Evolutionary conservation across 2,113 vertebrate species (phyloP).

Genomic region (Leptobrachium leishanense): DNA sequence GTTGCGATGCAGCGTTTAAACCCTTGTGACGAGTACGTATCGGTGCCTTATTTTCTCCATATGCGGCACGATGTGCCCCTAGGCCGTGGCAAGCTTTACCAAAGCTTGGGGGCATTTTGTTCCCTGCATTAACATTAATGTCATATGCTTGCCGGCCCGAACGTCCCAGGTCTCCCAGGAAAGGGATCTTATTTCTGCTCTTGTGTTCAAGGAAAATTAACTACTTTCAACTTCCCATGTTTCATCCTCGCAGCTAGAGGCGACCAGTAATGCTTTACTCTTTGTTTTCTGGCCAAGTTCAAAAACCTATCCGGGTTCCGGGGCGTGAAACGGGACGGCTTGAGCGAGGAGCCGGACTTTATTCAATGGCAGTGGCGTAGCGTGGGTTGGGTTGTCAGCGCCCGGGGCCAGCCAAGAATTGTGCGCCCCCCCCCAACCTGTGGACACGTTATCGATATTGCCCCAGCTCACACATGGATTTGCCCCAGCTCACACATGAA

Average conservation of each 20-base stretch:
- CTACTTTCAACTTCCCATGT: not conserved
- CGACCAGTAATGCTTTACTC: not conserved
- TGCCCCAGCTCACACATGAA: too few relatives aligned
- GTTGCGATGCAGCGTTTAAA: not conserved
- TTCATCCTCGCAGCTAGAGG: slow-evolving; percentile 14
- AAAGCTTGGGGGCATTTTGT: slow-evolving; percentile 16
- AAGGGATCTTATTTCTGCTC: slow-evolving; percentile 14
- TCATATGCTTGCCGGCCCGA: slow-evolving; percentile 10
- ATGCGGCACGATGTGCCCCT: not conserved
- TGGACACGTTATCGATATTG: too few relatives aligned
- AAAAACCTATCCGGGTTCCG: too few relatives aligned
- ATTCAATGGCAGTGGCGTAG: too few relatives aligned
- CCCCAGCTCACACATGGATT: too few relatives aligned
- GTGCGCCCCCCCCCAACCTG: too few relatives aligned
- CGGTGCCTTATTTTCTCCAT: slow-evolving; percentile 7
- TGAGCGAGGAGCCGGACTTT: too few relatives aligned
- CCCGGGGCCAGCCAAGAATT: too few relatives aligned
- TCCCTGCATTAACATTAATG: slow-evolving; percentile 19
- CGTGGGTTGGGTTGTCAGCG: too few relatives aligned
- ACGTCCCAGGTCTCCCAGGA: not conserved
- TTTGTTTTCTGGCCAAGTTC: too few relatives aligned
- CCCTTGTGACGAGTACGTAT: not conserved
- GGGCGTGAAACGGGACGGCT: too few relatives aligned
- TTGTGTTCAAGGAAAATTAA: not conserved
- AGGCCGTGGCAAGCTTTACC: slow-evolving; percentile 13